phyloP scores from a whole-genome alignment of 2,113 vertebrate genomes.

The Mus pahari region DNA sequence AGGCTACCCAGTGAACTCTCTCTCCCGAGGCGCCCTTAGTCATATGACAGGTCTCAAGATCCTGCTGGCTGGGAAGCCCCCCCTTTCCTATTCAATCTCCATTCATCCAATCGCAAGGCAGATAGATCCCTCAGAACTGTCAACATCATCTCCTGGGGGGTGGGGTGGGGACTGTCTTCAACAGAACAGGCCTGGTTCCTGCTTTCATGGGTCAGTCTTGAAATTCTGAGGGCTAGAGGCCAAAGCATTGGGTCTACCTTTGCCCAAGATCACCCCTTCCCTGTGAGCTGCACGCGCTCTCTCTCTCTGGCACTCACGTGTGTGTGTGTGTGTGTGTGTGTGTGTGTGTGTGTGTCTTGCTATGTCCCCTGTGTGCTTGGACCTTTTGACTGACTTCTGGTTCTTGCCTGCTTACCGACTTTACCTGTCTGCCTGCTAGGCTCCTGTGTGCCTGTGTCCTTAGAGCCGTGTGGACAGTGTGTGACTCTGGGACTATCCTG shows the following conservation, averaged over 20 bases:
- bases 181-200: not conserved
- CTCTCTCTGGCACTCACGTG: too few relatives aligned
- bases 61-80: conserved; percentile 23
- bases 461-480: not conserved
- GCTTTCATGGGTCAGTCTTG: not conserved
- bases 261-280: not conserved
- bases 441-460: not conserved
- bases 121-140: rapidly evolving
- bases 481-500: not conserved
- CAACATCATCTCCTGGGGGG: too few relatives aligned
- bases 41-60: not conserved
- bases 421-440: not conserved
- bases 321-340: not conserved
- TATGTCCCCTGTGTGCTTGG: not conserved
- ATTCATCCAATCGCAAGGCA: not conserved
- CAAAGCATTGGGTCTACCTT: not conserved
- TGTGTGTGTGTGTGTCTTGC: not conserved
- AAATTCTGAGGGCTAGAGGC: not conserved
- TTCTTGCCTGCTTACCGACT: not conserved
- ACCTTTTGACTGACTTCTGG: not conserved
- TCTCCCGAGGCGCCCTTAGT: not conserved
- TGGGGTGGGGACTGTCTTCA: not conserved
- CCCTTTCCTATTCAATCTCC: not conserved
- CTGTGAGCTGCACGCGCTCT: not conserved
- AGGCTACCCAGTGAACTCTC: not conserved